A percentile compares a stretch with the other conserved stretches of the same genome.
Conservation (phyloP, 2,113 vertebrate genomes). For the Colius striatus region DNA sequence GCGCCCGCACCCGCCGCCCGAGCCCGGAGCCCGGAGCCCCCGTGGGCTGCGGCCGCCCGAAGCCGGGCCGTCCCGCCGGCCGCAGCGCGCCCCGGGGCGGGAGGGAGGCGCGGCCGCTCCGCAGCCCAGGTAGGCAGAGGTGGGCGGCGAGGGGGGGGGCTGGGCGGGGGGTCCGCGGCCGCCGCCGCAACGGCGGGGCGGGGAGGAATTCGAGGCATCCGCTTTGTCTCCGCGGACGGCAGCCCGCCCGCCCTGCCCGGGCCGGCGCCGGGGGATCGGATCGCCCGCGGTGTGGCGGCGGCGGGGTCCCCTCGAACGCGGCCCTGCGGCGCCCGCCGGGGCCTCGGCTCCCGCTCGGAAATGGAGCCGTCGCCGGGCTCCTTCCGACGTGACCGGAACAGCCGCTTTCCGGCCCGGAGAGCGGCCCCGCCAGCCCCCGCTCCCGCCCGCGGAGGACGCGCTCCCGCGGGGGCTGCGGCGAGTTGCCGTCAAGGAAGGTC, state of each 20-base stretch:
- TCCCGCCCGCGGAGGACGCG: slow-evolving; percentile 19
- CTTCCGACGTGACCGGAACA: slow-evolving; percentile 65
- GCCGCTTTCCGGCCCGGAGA: slow-evolving; percentile 51
- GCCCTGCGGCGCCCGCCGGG: neutral
- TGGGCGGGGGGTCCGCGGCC: neutral
- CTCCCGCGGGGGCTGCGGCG: neutral
- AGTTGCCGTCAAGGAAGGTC: neutral
- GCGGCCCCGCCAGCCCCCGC: neutral
- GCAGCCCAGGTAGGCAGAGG: slow-evolving; percentile 14
- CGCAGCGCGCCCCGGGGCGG: neutral
- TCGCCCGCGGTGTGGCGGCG: neutral
- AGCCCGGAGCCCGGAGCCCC: slow-evolving; percentile 1
- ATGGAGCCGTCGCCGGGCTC: slow-evolving; percentile 49
- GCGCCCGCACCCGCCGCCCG: slow-evolving; percentile 41
- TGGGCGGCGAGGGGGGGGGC: neutral
- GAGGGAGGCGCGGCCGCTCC: neutral
- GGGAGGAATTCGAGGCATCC: slow-evolving; percentile 77
- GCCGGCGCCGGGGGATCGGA: neutral
- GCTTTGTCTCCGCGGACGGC: slow-evolving; percentile 77
- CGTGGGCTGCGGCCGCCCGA: slow-evolving; percentile 53
- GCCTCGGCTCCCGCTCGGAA: slow-evolving; percentile 37
- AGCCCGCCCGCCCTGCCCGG: slow-evolving; percentile 25
- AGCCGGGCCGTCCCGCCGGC: neutral
- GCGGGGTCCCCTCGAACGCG: neutral
- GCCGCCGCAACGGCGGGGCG: slow-evolving; percentile 32